Evolutionary conservation across 2,888 invertebrate species (phyloP), one percentile per base, ranked within the genome.

Genomic region (Achlya flavicornis): DNA sequence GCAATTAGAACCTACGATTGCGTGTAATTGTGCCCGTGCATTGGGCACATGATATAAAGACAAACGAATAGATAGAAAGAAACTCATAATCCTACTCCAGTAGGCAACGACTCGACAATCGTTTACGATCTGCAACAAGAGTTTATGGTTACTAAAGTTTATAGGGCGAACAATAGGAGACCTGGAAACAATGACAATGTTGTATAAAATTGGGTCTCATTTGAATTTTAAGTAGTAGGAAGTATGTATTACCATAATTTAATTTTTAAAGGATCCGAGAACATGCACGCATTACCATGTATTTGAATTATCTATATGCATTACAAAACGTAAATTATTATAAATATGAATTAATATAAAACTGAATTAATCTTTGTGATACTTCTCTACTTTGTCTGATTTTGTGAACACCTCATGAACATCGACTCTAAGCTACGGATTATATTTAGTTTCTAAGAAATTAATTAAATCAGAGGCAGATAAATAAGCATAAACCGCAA

Each of bases 1-100:
- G 69, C 71, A 81, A 83, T 81, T 78, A 83, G 73, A 75, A 71
- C 58, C 63, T 70, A 61, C 75, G 74, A 76, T 74, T 72, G 71
- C 68, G 65, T 68, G 66, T 73, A 75, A 73, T 72, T 66, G 70
- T 68, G 69, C 69, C 65, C 70, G 61, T 67, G 68, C 73, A 80
- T 74, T 69, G 71, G 70, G 74, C 76, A 75, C 77, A 65, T 63
- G 63, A 67, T 62, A 61, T 67, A 41, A 61, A 72, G 72, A 74
- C 6, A 19, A 53, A n/a, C 53, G 10, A 53, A 19, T n/a, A 53
- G 10, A 53, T 53, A 53, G 7, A 35, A 35, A 3, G 53, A 53
- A 53, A 16, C 19, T 53, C n/a, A 60, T 60, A 41, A 60, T 38
- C 10, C 43, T 4, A 41, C 16, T 59, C 10, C 16, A 16, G 41